A percentile compares a stretch with the other conserved stretches of the same genome.
Conservation (phyloP, 2,888 invertebrate genomes). For the Tholera decimalis region DNA sequence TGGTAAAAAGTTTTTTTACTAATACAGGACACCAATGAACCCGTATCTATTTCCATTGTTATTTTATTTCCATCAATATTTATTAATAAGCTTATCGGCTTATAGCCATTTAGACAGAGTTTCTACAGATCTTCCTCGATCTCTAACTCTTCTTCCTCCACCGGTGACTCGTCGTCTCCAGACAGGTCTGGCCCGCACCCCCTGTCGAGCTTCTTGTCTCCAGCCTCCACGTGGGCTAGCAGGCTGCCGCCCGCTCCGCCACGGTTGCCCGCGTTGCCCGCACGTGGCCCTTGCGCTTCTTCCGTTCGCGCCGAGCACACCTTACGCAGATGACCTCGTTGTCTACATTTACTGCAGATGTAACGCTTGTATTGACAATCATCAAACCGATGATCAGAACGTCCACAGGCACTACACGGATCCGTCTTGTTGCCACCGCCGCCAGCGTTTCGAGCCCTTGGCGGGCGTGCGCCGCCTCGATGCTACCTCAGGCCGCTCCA, state of each 20-base stretch:
- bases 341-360: too few species aligned
- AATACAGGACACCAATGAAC: background rate
- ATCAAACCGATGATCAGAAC: too few species aligned
- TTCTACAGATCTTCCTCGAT: conserved; percentile 35
- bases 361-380: too few species aligned
- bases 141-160: conserved; percentile 1
- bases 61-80: background rate
- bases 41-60: background rate
- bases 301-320: too few species aligned
- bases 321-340: too few species aligned
- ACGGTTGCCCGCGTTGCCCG: background rate
- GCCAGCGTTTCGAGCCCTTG: too few species aligned
- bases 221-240: too few species aligned
- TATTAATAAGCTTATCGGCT: conserved; percentile 50
- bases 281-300: too few species aligned
- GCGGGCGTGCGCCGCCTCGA: background rate
- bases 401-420: too few species aligned
- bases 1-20: too few species aligned
- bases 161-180: background rate
- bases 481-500: background rate
- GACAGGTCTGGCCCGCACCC: background rate
- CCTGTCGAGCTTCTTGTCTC: background rate
- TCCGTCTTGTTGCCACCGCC: too few species aligned
- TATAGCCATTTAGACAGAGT: conserved; percentile 46
- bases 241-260: conserved; percentile 1